A percentile compares a stretch with the other conserved stretches of the same genome.
Evolutionary conservation across 2,113 vertebrate genomes (phyloP).

Genomic region (Dicentrarchus labrax): DNA sequence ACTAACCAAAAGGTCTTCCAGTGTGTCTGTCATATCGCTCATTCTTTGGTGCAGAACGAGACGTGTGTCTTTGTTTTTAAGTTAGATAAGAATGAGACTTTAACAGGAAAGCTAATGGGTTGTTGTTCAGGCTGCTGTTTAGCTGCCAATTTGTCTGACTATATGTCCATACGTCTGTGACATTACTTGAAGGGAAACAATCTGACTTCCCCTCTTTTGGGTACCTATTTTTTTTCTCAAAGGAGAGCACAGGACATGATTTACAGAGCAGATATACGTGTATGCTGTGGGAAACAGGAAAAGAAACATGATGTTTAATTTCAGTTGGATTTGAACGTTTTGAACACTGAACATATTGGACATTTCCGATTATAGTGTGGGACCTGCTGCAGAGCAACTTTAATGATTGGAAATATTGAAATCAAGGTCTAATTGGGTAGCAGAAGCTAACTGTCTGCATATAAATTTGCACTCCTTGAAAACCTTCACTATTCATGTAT

Average conservation of each 20-base stretch:
- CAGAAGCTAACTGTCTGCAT: not conserved
- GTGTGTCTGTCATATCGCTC: not conserved
- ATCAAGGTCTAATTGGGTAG: not conserved
- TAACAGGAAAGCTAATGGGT: not conserved
- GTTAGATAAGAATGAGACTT: not conserved
- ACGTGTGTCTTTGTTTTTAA: not conserved
- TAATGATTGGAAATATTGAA: not conserved
- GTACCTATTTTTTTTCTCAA: too few relatives aligned
- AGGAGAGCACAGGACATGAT: not conserved
- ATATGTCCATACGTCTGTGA: not conserved
- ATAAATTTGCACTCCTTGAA: not conserved
- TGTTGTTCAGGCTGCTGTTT: not conserved
- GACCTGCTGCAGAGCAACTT: not conserved
- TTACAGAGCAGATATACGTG: not conserved
- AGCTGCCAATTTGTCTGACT: not conserved
- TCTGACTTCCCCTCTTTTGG: not conserved
- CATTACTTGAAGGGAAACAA: not conserved
- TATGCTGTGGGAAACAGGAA: not conserved
- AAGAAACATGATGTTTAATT: not conserved
- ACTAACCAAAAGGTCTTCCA: not conserved
- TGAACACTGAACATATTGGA: not conserved
- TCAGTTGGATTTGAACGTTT: not conserved
- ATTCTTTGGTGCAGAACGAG: too few relatives aligned
- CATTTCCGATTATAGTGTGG: not conserved
- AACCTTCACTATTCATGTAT: not conserved